These are phyloP conservation scores for Callimico goeldii DNA, from an alignment of 2,797 vertebrate species.

Conservation along the genomic window DNA sequence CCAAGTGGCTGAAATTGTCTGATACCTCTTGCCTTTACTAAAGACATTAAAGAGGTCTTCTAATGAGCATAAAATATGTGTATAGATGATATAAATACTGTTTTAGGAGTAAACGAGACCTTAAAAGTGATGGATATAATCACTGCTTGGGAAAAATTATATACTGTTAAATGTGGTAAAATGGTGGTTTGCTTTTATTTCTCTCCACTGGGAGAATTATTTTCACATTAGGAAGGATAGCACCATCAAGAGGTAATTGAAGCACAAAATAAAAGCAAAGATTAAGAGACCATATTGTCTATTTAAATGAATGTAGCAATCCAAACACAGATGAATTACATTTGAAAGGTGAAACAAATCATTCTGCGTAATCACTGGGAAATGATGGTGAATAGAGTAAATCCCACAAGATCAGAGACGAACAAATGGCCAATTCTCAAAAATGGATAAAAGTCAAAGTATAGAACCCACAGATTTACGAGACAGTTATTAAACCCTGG, in stretches of 20 bases:
- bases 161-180: neutral
- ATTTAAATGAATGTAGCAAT: slow-evolving; percentile 43
- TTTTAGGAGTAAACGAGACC: neutral
- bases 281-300: slow-evolving; percentile 25
- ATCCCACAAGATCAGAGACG: neutral
- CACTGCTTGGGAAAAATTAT: neutral
- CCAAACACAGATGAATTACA: slow-evolving; percentile 38
- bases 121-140: slow-evolving; percentile 30
- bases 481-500: neutral
- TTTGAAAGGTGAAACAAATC: slow-evolving; percentile 58
- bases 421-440: slow-evolving; percentile 6
- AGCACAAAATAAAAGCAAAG: slow-evolving; percentile 70
- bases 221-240: slow-evolving; percentile 45
- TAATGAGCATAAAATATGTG: neutral
- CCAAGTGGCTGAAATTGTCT: neutral
- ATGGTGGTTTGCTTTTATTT: slow-evolving; percentile 43
- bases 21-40: neutral
- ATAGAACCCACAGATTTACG: neutral
- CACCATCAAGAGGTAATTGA: slow-evolving; percentile 51
- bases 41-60: neutral
- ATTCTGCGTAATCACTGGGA: slow-evolving; percentile 26
- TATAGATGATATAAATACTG: neutral
- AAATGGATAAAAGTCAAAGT: slow-evolving; percentile 18
- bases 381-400: slow-evolving; percentile 7
- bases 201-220: slow-evolving; percentile 53